Percentiles rank a stretch among this genome's conserved stretches.
Evolutionary conservation across 2,113 vertebrate genomes (phyloP).

Genomic region (Brachypteracias leptosomus): DNA sequence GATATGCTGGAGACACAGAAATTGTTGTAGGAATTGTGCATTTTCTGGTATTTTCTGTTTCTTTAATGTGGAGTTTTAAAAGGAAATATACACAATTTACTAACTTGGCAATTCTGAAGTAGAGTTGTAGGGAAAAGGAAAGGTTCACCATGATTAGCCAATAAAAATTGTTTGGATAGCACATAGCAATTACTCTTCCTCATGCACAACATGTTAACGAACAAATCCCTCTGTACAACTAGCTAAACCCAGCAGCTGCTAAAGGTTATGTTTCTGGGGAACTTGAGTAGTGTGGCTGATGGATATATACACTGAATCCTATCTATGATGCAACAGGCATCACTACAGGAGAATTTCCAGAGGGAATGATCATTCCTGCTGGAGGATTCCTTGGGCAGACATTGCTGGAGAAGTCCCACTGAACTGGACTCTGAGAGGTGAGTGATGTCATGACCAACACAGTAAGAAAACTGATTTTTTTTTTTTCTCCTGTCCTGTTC

Average conservation of each 20-base stretch:
- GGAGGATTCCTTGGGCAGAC: neutral
- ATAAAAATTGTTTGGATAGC: neutral
- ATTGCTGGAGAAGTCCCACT: neutral
- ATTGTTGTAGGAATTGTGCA: accelerated
- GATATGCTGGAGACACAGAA: neutral
- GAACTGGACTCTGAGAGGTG: neutral
- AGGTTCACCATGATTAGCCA: neutral
- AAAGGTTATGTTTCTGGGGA: neutral
- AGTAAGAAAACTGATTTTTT: neutral
- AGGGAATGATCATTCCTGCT: accelerated
- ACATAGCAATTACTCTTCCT: neutral
- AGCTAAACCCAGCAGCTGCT: neutral
- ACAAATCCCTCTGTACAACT: neutral
- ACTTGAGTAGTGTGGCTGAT: neutral
- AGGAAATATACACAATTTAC: neutral
- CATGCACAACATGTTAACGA: neutral
- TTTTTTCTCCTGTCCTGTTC: neutral
- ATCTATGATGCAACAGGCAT: neutral
- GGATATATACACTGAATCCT: neutral
- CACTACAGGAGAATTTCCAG: neutral
- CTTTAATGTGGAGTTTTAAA: neutral
- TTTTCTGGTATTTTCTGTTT: neutral
- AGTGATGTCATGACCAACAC: neutral
- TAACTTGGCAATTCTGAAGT: neutral
- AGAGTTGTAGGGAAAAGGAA: neutral